phyloP scores from a whole-genome alignment of 2,888 invertebrate genomes.

The Stratiomys singularior region DNA sequence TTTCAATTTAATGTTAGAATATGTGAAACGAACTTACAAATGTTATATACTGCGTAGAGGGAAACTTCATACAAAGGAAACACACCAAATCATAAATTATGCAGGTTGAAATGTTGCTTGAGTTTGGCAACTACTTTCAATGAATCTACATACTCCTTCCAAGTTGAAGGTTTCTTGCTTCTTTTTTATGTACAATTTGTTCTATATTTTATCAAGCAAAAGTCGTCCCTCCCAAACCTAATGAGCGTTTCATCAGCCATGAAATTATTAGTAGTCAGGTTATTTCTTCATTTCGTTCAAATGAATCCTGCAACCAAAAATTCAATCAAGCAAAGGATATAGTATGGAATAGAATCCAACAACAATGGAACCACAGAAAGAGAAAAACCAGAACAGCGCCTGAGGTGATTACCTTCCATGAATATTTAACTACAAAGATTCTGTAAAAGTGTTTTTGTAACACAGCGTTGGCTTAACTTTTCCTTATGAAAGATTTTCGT shows the following conservation, averaged over 20 bases:
- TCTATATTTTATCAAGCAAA: not conserved
- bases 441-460: not conserved
- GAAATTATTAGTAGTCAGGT: not conserved
- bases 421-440: slow-evolving; percentile 2
- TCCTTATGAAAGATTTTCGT: not conserved
- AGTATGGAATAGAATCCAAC: not conserved
- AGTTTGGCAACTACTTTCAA: no score
- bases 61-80: no score
- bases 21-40: no score
- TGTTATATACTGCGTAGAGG: no score
- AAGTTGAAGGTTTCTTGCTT: no score
- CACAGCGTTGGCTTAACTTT: not conserved
- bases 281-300: not conserved
- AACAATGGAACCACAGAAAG: not conserved
- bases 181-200: not conserved
- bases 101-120: no score
- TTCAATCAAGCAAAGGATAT: not conserved
- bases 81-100: no score
- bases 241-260: not conserved
- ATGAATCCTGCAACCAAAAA: not conserved
- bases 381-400: not conserved
- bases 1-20: no score
- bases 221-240: not conserved
- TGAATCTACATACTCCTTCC: no score
- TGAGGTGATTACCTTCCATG: not conserved